Conservation (phyloP, 2,888 invertebrate genomes). For the Ceramica pisi region DNA sequence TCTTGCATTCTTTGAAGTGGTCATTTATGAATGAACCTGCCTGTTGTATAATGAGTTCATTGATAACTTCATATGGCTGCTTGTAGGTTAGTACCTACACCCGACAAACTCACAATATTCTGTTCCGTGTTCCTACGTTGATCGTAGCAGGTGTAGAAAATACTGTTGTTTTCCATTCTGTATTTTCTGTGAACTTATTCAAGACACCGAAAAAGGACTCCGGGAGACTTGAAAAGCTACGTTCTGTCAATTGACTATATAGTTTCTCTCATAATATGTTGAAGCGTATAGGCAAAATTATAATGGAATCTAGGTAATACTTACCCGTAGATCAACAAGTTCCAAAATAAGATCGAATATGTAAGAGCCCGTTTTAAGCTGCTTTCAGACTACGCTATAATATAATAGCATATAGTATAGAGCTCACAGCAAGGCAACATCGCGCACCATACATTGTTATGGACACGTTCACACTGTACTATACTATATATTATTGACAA, state of each 20-base stretch:
- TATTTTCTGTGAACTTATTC: background rate
- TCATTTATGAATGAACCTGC: slow-evolving; percentile 25
- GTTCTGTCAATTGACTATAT: too few relatives aligned
- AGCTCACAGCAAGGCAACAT: too few relatives aligned
- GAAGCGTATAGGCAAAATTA: background rate
- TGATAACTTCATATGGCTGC: background rate
- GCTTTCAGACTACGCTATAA: too few relatives aligned
- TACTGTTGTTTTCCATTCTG: background rate
- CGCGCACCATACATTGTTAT: too few relatives aligned
- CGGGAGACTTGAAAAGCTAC: too few relatives aligned
- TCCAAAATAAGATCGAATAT: background rate
- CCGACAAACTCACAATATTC: too few relatives aligned
- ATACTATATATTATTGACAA: too few relatives aligned
- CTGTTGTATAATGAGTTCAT: background rate
- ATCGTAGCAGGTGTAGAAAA: background rate
- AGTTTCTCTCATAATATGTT: too few relatives aligned
- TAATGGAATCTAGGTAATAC: background rate
- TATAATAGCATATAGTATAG: too few relatives aligned
- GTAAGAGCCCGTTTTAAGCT: background rate
- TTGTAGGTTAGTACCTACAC: background rate
- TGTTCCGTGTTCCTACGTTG: too few relatives aligned
- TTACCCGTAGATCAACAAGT: background rate
- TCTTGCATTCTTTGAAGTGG: slow-evolving; percentile 23
- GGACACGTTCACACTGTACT: too few relatives aligned
- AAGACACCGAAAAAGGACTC: background rate